These are phyloP conservation scores for Lepeophtheirus nordmannii DNA, from an alignment of 2,888 invertebrate species.

Conservation along the genomic window DNA sequence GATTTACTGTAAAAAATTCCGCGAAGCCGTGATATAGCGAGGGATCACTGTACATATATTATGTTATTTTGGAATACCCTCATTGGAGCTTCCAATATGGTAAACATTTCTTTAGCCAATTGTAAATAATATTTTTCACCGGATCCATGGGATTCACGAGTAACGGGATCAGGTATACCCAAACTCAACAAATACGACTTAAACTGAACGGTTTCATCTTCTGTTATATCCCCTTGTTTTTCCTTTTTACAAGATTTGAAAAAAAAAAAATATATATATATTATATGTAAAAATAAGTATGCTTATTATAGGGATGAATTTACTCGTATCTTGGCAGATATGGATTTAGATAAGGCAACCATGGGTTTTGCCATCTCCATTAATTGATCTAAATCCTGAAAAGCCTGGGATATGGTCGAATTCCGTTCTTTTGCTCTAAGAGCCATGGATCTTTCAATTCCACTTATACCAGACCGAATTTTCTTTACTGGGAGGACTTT, in stretches of 20 bases:
- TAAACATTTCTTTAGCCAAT: slow-evolving; percentile 12
- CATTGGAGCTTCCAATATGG: slow-evolving; percentile 56
- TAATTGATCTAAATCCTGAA: slow-evolving; percentile 81
- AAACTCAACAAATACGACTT: slow-evolving; percentile 89
- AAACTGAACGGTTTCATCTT: slow-evolving; percentile 90
- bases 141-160: slow-evolving; percentile 69
- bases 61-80: slow-evolving; percentile 41
- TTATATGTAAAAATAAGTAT: not conserved
- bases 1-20: too few relatives aligned
- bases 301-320: not conserved
- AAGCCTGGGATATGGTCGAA: slow-evolving; percentile 76
- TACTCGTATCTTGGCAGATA: slow-evolving; percentile 71
- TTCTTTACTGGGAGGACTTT: slow-evolving; percentile 19
- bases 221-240: slow-evolving; percentile 83
- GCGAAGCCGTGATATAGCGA: too few relatives aligned
- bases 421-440: slow-evolving; percentile 80
- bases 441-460: slow-evolving; percentile 81
- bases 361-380: slow-evolving; percentile 96
- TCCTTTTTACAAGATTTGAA: slow-evolving; percentile 53
- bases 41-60: not conserved
- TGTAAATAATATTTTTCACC: slow-evolving; percentile 60
- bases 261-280: too few relatives aligned
- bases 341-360: slow-evolving; percentile 78
- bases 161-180: slow-evolving; percentile 95
- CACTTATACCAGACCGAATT: slow-evolving; percentile 59